Base-by-base conservation (phyloP, 2,113 vertebrate species). In the Gasterosteus aculeatus region DNA sequence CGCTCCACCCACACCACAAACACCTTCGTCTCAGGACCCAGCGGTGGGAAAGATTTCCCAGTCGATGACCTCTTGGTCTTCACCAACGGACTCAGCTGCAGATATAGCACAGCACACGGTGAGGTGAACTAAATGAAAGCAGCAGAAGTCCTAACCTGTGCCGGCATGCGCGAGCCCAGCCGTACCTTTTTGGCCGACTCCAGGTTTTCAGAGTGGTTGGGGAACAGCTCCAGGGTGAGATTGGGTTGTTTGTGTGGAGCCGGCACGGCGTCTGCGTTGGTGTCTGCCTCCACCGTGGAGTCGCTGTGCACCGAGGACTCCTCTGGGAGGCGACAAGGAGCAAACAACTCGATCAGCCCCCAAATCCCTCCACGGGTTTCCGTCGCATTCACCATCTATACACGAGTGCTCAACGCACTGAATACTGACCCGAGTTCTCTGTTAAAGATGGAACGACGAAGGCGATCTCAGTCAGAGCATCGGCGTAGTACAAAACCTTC, bases 1-100 rank as follows among this genome's bases (percentile, higher is more conserved):
- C 96, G 95, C 57, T 99, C 97, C 81, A 98, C 95, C 97, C 97
- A 99, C 53, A 98, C 96, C 56, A 99, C 96, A 33, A 97, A 96
- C 70, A 98, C 96, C 89, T 98, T 98, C 35, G 97, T 99, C 92
- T 99, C 97, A 59, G 97, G 97, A 81, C 97, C 97, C 73, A 98
- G 93, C 0, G 96, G 95, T 33, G 97, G 97, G 81, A 97, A 92
- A 53, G 94, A 94, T 62, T 96, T 96, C 80, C 96, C 95, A 67
- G 95, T 95, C 60, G 95, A 96, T 61, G 96, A 90, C 82, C 94
- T 96, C 93, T 96, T 97, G 68, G 94, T 92, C 91, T 95, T 96
- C 54, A 95, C 95, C 86, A 95, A 93, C 73, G 96, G 96, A 92
- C 96, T 97, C 82, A 96, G 92, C 97, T 98, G 22, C 49, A 73